These are phyloP conservation scores for Peromyscus attwateri DNA, from an alignment of 2,797 vertebrate species.

Conservation along the genomic window DNA sequence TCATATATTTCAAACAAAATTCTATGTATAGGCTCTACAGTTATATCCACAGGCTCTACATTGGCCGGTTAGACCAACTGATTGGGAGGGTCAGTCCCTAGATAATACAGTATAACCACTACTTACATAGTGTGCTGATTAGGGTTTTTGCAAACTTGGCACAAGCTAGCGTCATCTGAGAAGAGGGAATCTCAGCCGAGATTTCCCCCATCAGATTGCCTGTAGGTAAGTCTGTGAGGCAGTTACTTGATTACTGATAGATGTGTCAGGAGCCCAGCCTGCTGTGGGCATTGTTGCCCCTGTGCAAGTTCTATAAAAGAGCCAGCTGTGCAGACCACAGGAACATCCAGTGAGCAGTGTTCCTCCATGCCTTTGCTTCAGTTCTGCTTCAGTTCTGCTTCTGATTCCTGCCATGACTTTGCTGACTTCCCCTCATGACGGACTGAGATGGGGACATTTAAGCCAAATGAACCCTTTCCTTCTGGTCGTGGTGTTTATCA, in stretches of 20 bases:
- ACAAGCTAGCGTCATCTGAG: background rate
- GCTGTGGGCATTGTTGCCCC: background rate
- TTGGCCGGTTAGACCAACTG: background rate
- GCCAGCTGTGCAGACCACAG: too few species aligned
- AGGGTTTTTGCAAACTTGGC: background rate
- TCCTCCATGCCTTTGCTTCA: background rate
- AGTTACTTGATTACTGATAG: background rate
- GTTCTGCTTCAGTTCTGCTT: background rate
- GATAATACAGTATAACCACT: background rate
- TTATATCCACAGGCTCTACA: background rate
- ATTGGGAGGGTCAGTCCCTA: background rate
- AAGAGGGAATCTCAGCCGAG: background rate
- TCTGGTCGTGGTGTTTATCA: background rate
- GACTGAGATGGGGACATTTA: background rate
- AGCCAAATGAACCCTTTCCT: too few species aligned
- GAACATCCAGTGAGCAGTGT: background rate
- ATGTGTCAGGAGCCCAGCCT: background rate
- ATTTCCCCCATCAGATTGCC: background rate
- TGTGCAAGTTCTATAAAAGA: background rate
- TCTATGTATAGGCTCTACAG: background rate
- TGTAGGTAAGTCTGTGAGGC: background rate
- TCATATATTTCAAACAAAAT: slow-evolving; percentile 22
- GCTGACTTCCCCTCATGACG: background rate
- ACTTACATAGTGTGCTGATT: background rate
- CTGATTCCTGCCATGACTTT: background rate